Percentiles rank a stretch among this genome's conserved stretches.
These are phyloP conservation scores for Pseudomyrmex gracilis DNA, from an alignment of 1,140 invertebrate species.

Conservation along the genomic window DNA sequence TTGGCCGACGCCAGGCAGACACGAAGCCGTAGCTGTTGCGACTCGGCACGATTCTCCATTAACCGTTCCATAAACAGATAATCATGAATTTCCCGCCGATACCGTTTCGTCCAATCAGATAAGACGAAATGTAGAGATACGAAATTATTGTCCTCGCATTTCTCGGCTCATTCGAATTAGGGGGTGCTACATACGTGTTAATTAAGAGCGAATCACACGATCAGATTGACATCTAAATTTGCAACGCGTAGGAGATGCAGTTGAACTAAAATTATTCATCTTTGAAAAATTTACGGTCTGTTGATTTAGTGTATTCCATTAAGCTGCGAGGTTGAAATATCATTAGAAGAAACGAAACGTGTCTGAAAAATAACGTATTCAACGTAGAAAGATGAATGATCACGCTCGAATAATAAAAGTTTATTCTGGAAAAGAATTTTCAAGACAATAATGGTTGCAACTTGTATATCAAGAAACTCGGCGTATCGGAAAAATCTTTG, in stretches of 20 bases:
- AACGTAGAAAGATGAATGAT: neutral
- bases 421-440: neutral
- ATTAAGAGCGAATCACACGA: slow-evolving; percentile 57
- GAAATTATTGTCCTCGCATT: slow-evolving; percentile 77
- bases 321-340: neutral
- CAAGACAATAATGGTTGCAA: neutral
- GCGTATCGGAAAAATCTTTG: neutral
- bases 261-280: neutral
- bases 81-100: slow-evolving; percentile 79
- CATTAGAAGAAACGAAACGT: neutral
- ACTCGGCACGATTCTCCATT: slow-evolving; percentile 76
- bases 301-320: neutral
- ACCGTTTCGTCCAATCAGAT: slow-evolving; percentile 81
- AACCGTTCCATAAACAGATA: slow-evolving; percentile 83
- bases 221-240: slow-evolving; percentile 32
- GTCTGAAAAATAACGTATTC: neutral
- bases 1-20: slow-evolving; percentile 70
- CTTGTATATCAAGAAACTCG: neutral
- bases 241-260: neutral
- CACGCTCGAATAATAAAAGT: neutral
- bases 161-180: slow-evolving; percentile 68
- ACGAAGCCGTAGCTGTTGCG: slow-evolving; percentile 63
- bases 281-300: neutral
- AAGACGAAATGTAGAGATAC: slow-evolving; percentile 79
- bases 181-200: slow-evolving; percentile 39